Evolutionary conservation across 2,888 invertebrate genomes (phyloP).

Genomic region (Euplexia lucipara): DNA sequence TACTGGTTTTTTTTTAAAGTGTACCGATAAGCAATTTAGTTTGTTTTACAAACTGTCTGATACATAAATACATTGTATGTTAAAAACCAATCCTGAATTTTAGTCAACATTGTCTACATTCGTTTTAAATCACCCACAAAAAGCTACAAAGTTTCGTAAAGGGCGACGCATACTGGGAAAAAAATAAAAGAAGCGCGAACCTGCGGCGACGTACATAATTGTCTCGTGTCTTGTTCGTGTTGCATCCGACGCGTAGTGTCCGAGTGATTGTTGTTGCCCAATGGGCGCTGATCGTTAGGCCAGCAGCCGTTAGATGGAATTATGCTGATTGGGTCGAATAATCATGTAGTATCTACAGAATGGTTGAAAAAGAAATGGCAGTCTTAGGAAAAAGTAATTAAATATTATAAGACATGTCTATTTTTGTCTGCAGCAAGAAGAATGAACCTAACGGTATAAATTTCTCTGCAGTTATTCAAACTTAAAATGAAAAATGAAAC

Average conservation of each 20-base stretch:
- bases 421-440: too few relatives aligned
- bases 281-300: conserved; percentile 63
- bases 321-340: background rate
- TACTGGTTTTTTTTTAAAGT: too few relatives aligned
- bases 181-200: conserved; percentile 70
- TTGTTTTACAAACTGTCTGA: background rate
- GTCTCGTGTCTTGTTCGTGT: conserved; percentile 73
- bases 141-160: conserved; percentile 68
- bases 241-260: conserved; percentile 70
- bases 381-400: too few relatives aligned
- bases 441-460: too few relatives aligned
- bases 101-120: conserved; percentile 67
- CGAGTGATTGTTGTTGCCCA: conserved; percentile 71
- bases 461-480: background rate
- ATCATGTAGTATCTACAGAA: too few relatives aligned
- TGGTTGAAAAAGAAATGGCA: too few relatives aligned
- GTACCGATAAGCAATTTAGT: background rate
- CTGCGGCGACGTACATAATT: conserved; percentile 75
- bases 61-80: conserved; percentile 7
- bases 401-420: too few relatives aligned
- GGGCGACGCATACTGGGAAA: conserved; percentile 54
- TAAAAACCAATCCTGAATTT: conserved; percentile 53
- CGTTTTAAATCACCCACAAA: conserved; percentile 70
- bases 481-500: background rate
- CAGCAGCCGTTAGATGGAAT: conserved; percentile 60